Evolutionary conservation across 2,797 vertebrate genomes (phyloP), one percentile per base, ranked within the genome.

Genomic region (Falco columbarius): DNA sequence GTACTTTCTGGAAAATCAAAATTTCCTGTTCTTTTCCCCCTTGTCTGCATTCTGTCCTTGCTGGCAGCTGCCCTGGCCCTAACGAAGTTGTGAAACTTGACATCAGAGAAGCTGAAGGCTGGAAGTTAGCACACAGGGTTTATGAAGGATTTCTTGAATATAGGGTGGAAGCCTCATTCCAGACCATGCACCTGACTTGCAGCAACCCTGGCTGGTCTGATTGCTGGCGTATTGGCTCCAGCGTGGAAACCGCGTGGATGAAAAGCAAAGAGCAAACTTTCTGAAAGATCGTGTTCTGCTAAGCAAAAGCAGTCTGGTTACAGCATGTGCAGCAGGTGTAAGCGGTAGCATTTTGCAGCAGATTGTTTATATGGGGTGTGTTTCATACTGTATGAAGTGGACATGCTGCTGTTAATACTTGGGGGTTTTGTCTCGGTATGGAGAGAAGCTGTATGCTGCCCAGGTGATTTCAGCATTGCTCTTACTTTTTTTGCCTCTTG

Each of bases 321-420:
- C 10, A 42, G 65, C 1, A 2, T 14, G 40, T 17, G 23, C 14
- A 14, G 32, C 72, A 27, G 55, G 12, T 14, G 23, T 4, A 4
- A 29, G 59, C 8, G 8, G 8, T 26, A n/a, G 9, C 11, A 2
- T 20, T 44, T 21, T 52, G 61, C 42, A 38, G 73, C 29, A 23
- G 63, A 21, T 14, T 44, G 29, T 22, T 36, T 16, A 19, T 14
- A 22, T 1, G 23, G 42, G 10, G 4, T 7, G 5, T 14, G 26
- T 5, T 24, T 17, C 30, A 6, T 7, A 1, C 21, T 4, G 4
- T 30, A 2, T 3, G 26, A 32, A 9, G 55, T 3, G 11, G 46
- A 22, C 1, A 6, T 26, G 70, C 34, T 3, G 14, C 34, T 15
- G 26, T 26, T 38, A 17, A 8, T 17, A 5, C 30, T 6, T 27